Base-by-base conservation (phyloP, 1,140 invertebrate genomes). In the Microplitis mediator region DNA sequence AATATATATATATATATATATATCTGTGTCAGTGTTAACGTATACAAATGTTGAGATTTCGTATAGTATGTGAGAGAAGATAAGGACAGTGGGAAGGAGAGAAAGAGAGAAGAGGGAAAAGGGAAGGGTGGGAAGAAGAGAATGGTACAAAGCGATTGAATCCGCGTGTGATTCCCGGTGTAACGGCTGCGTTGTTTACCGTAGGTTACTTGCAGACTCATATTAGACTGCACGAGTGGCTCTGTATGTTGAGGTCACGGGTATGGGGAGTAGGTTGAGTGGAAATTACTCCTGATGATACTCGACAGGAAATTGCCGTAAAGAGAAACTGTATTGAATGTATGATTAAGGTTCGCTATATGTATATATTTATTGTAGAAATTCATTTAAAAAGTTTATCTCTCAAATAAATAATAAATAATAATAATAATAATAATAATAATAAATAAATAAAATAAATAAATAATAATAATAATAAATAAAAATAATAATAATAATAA, bases 101-200 rank as follows among this genome's bases (percentile, higher is more conserved):
- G 8, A 45, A 11, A 45, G 39, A 11, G 39, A 9, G 39, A 45
- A 45, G 39, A 45, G 8, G 6, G 14, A 58, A 45, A 45, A 45
- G 39, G 11, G 39, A 6, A 45, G 8, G 39, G 39, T 9, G 11
- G 39, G 11, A 45, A 11, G 11, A 11, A 6, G 6, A 45, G 8
- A 45, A 45, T 45, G 39, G 11, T 45, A 45, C 39, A 45, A 45
- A 35, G 63, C 39, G 8, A 65, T 65, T 36, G 34, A 52, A 65
- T 35, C 63, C 14, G 11, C 34, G 63, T 52, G 63, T 39, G 60
- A 62, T 23, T 64, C 36, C n/a, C 31, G 16, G 8, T 67, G 65
- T 67, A 67, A 67, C 65, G 51, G 65, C 65, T 67, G 62, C 62
- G 39, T 23, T 64, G 62, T 64, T 64, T 50, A 50, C 65, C 65